phyloP scores from a whole-genome alignment of 2,797 vertebrate species.

The Dendrocincla fuliginosa region DNA sequence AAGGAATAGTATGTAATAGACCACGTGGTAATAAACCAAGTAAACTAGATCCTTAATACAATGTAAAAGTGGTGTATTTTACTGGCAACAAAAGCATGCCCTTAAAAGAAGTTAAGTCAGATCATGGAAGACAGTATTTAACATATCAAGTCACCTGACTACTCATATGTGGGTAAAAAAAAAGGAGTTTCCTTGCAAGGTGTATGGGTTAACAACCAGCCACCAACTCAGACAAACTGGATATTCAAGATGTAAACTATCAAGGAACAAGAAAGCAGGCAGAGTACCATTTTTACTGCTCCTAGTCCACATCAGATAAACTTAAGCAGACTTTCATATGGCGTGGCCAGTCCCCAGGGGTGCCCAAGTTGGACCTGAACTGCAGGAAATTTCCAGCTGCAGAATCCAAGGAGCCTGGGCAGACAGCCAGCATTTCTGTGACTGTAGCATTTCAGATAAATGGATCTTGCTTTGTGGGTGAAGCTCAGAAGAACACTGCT shows the following conservation, averaged over 20 bases:
- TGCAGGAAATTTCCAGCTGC: accelerated
- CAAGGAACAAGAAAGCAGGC: background rate
- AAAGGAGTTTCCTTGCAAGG: background rate
- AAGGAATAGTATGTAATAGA: too few species aligned
- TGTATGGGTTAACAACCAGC: background rate
- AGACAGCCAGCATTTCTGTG: accelerated
- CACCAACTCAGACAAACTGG: background rate
- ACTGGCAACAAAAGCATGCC: background rate
- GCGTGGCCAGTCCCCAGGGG: too few species aligned
- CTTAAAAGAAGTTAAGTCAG: background rate
- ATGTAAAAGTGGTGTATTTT: background rate
- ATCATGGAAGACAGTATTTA: background rate
- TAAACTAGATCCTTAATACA: background rate
- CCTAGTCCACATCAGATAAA: background rate
- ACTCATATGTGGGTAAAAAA: background rate
- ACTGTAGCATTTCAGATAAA: background rate
- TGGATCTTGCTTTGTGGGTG: background rate
- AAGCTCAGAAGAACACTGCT: background rate
- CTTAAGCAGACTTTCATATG: accelerated
- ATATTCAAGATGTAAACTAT: background rate
- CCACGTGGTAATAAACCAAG: too few species aligned
- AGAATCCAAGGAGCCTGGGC: background rate
- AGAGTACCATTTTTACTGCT: background rate
- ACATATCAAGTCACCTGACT: background rate
- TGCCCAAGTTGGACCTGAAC: background rate